Evolutionary conservation across 1,140 invertebrate genomes (phyloP), one percentile per base, ranked within the genome.

Genomic region (Neomicropteryx cornuta): DNA sequence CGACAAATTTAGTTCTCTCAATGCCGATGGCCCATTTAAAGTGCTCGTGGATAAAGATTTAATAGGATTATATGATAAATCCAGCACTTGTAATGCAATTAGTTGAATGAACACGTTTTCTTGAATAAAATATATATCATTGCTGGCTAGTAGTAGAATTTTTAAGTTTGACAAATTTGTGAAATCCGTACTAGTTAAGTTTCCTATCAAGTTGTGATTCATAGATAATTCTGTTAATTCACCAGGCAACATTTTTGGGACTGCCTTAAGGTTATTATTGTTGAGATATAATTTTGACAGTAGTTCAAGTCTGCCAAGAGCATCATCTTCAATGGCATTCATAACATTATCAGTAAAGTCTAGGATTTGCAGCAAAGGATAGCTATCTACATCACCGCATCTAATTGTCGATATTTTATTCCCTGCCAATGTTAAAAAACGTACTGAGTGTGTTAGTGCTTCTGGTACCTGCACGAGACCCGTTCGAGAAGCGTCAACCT

Each of bases 371-470:
- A 95, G 57, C 13, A 90, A 60, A 0, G 88, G 88, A 56, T 92
- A 93, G 44, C 87, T 88, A 50, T 90, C 87, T 38, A 96, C 70
- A 49, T 92, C 87, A n/a, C 87, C 85, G 46, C 84, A 77, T 27
- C 76, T 72, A 13, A 95, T 78, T 1, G 72, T 64, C 33, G 68
- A 73, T 29, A 89, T 71, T 43, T 71, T 64, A 49, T 95, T 95
- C 11, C 81, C 78, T 1, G 81, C 73, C 1, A 93, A 59, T 19
- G 80, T 75, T 16, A 95, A 65, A 40, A 83, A 82, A 17, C 83
- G 66, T 13, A 95, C 80, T 1, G 86, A 89, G 52, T 82, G 77
- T 5, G 89, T 90, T 33, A 94, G 67, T 28, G 83, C 79, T 33
- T 81, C 79, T 2, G 90, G 89, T 16, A 95, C 79, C 49, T 79